Evolutionary conservation across 2,113 vertebrate genomes (phyloP).

Genomic region (Riparia riparia): DNA sequence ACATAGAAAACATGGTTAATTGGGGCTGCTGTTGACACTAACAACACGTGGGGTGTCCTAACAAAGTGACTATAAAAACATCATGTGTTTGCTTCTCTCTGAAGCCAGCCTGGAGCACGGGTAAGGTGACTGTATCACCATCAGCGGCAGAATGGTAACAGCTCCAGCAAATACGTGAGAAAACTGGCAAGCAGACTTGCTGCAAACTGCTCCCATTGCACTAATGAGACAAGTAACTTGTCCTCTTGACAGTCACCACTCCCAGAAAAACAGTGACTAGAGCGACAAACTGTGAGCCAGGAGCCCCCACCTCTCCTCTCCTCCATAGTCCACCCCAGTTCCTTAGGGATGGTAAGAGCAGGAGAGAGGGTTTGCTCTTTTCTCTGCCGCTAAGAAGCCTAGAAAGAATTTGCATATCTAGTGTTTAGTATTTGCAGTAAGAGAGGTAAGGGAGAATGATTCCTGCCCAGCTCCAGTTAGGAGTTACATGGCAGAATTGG

Average conservation of each 20-base stretch:
- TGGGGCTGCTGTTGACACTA: not conserved
- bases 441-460: not conserved
- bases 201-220: not conserved
- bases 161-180: not conserved
- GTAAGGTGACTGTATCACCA: not conserved
- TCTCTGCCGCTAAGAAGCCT: not conserved
- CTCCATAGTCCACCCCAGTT: not conserved
- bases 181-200: not conserved
- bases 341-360: not conserved
- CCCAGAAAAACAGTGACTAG: not conserved
- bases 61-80: not conserved
- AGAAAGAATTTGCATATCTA: not conserved
- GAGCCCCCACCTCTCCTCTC: fast-evolving
- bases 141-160: not conserved
- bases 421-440: not conserved
- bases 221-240: not conserved
- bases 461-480: not conserved
- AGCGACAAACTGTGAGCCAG: not conserved
- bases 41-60: not conserved
- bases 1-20: not conserved
- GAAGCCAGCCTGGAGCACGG: not conserved
- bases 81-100: not conserved
- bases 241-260: not conserved
- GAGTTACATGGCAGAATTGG: not conserved
- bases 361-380: not conserved